Conservation (phyloP, 2,888 invertebrate genomes). For the Spilarctia lutea region DNA sequence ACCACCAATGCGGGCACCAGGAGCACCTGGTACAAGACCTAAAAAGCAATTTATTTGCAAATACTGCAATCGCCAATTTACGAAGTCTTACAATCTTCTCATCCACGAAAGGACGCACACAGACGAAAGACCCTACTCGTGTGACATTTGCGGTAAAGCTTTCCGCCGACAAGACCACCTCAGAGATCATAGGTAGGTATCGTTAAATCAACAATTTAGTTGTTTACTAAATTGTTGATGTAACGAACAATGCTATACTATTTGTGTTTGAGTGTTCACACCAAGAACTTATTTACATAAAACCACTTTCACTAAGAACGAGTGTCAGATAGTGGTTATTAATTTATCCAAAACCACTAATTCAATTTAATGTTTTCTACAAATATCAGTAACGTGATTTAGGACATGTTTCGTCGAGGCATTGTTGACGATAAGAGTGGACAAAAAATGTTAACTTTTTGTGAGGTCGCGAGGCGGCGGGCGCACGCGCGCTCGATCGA, state of each 20-base stretch:
- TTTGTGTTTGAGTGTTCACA: constrained; percentile 15
- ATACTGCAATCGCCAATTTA: constrained; percentile 98
- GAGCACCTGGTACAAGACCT: constrained; percentile 87
- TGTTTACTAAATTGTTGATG: no score
- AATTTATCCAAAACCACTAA: constrained; percentile 62
- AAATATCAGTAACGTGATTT: constrained; percentile 79
- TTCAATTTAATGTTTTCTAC: constrained; percentile 73
- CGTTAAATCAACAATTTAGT: constrained; percentile 29
- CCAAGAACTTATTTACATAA: constrained; percentile 17
- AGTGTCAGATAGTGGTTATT: constrained; percentile 40
- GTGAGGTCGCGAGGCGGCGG: constrained; percentile 82
- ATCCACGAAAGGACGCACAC: constrained; percentile 99
- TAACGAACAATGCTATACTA: constrained; percentile 39
- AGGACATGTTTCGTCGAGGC: constrained; percentile 74
- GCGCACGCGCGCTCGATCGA: constrained; percentile 81
- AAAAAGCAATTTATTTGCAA: constrained; percentile 98
- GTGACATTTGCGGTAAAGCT: constrained; percentile 98
- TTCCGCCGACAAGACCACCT: constrained; percentile 98
- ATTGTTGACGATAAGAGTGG: constrained; percentile 80
- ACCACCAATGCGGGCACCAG: constrained; percentile 85
- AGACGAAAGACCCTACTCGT: constrained; percentile 98
- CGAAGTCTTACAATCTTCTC: constrained; percentile 98
- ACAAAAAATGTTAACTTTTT: constrained; percentile 82
- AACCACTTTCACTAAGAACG: constrained; percentile 55
- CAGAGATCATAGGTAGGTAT: constrained; percentile 93